These are phyloP conservation scores for Allolobophora icterica DNA, from an alignment of 2,888 invertebrate genomes.

Conservation along the genomic window DNA sequence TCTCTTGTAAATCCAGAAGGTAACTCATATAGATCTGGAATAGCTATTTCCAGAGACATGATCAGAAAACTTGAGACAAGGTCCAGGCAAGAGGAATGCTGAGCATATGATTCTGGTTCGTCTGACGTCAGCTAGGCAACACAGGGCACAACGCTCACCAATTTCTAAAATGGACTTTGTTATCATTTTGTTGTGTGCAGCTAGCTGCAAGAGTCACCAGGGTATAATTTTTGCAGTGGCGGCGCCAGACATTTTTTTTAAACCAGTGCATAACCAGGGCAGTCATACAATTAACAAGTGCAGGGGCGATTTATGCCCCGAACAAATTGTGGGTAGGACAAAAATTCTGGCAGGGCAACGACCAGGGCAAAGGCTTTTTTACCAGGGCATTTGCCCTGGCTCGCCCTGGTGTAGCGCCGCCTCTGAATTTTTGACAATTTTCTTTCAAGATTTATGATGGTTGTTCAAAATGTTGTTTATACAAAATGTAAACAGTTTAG, in stretches of 20 bases:
- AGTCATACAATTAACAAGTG: too few species aligned
- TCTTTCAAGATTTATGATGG: neutral
- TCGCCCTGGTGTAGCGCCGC: too few species aligned
- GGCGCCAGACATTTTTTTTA: too few species aligned
- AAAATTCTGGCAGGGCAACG: too few species aligned
- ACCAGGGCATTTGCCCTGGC: too few species aligned
- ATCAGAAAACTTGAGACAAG: neutral
- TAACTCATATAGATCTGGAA: too few species aligned
- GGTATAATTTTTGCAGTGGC: slow-evolving; percentile 52
- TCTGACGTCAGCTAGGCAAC: neutral
- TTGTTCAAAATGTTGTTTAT: neutral
- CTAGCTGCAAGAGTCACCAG: slow-evolving; percentile 32
- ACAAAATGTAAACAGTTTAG: neutral
- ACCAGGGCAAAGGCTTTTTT: too few species aligned
- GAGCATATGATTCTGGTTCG: neutral
- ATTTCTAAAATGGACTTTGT: neutral
- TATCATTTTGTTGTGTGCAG: neutral
- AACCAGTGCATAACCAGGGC: too few species aligned
- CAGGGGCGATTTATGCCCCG: too few species aligned
- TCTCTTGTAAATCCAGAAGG: neutral
- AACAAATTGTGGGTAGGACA: too few species aligned
- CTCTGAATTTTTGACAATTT: neutral
- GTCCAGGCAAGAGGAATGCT: too few species aligned
- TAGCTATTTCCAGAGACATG: neutral
- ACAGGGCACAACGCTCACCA: neutral